Evolutionary conservation across 2,797 vertebrate species (phyloP), one percentile per base, ranked within the genome.

Genomic region (Rhyacichthys aspro): DNA sequence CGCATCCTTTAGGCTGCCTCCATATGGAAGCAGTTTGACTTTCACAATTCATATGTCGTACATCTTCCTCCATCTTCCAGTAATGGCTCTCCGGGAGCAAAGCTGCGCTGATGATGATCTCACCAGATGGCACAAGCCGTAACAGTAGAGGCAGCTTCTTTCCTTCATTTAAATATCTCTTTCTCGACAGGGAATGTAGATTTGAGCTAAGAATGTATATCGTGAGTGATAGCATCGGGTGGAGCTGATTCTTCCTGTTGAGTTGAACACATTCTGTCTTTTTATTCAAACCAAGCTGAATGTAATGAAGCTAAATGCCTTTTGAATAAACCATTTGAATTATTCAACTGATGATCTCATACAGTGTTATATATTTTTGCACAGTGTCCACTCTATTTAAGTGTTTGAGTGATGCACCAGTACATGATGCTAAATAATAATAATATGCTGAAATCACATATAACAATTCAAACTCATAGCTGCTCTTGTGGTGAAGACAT

Each of bases 21-120:
- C 79, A 87, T 83, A 84, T 83, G 81, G 69, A 48, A 54, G 32
- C 32, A 19, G 59, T 76, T 34, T 74, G 78, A 84, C 80, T 79
- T 81, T 83, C 64, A 82, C 77, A 58, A 78, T 72, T 73, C 70
- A 64, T 68, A 74, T 68, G 73, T 67, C 52, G 72, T 44, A 69
- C 60, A 56, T 85, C 67, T 76, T 57, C 63, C 63, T 84, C 74
- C 47, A 65, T 83, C 68, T 84, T 65, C 43, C 16, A 19, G 55
- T 85, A 81, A 86, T 79, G 82, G 72, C 73, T 68, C 74, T 80
- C 76, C 57, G 45, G 75, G 74, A 85, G 69, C 70, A 55, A 70
- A 56, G 72, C 79, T 44, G 69, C 45, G 50, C 70, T 63, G 59
- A 74, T 73, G 63, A 81, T 83, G 43, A 85, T 84, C 73, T 70